Evolutionary conservation across 1,140 invertebrate genomes (phyloP), one percentile per base, ranked within the genome.

Genomic region (Aphelenchoides avenae): DNA sequence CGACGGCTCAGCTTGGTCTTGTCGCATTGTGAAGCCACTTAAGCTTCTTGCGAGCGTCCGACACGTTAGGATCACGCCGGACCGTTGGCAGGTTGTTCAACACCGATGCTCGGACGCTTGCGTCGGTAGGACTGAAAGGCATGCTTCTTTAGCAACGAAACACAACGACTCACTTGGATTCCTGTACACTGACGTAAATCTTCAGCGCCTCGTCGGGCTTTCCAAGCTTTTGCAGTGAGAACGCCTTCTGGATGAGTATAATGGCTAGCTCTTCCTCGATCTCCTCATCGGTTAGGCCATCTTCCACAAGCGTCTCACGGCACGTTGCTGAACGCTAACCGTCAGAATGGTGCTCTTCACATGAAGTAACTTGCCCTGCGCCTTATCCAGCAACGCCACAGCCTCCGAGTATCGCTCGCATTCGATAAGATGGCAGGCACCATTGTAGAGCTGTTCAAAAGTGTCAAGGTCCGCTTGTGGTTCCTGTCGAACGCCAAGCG

Each of bases 201-300:
- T 64, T 63, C 24, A 59, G 29, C 9, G 61, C 61, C 43, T 64
- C 61, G 6, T 66, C 59, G 11, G n/a, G 30, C 29, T 47, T 34
- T 26, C 47, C 53, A 18, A 67, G 18, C 30, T 48, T 37, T 15
- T 68, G 69, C 2, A 67, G 26, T 34, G 33, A 42, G 43, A 48
- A 68, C 9, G 50, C 63, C 34, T 63, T 68, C 47, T 68, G 60
- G 6, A 54, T 30, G 20, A 31, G 33, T 40, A 68, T 71, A 22
- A 46, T 31, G n/a, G 68, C 63, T 11, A 66, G 7, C 47, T 68
- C 65, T 36, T 71, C 61, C 13, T 65, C 26, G 27, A 71, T 68
- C 20, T 72, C 52, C 5, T 52, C 20, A 22, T 41, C 54, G 24
- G 40, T 18, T 33, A 48, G 41, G 11, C 53, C 65, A 20, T 68